Conservation (phyloP, 2,888 invertebrate genomes). For the Microplitis manilae region DNA sequence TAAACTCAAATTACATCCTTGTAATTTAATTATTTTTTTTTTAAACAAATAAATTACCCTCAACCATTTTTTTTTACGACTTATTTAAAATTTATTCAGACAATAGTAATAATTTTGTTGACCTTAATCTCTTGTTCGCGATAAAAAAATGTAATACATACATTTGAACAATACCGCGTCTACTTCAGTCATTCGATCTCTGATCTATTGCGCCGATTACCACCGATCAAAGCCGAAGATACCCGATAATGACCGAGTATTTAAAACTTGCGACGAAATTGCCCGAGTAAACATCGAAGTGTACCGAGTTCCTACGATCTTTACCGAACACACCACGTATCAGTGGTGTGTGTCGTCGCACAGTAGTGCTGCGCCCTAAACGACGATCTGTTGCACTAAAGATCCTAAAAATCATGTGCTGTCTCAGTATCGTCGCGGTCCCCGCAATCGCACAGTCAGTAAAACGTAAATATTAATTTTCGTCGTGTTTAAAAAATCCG, state of each 20-base stretch:
- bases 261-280: too few species aligned
- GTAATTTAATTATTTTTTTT: too few species aligned
- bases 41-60: too few species aligned
- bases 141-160: too few species aligned
- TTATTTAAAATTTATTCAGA: too few species aligned
- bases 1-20: too few species aligned
- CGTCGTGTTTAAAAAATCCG: constrained; percentile 37
- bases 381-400: constrained; percentile 51
- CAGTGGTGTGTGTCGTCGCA: neutral
- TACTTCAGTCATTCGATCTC: too few species aligned
- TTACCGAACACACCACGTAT: neutral
- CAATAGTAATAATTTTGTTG: too few species aligned
- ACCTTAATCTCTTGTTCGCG: too few species aligned
- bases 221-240: neutral
- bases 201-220: constrained; percentile 34
- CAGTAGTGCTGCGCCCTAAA: constrained; percentile 54
- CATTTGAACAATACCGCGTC: too few species aligned
- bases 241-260: too few species aligned
- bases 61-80: too few species aligned
- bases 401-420: constrained; percentile 51
- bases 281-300: neutral
- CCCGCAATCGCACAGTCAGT: constrained; percentile 43
- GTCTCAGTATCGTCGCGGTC: constrained; percentile 51
- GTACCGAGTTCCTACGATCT: constrained; percentile 2
- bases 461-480: constrained; percentile 16